Conservation (phyloP, 2,888 invertebrate genomes). For the Drosophila algonquin region DNA sequence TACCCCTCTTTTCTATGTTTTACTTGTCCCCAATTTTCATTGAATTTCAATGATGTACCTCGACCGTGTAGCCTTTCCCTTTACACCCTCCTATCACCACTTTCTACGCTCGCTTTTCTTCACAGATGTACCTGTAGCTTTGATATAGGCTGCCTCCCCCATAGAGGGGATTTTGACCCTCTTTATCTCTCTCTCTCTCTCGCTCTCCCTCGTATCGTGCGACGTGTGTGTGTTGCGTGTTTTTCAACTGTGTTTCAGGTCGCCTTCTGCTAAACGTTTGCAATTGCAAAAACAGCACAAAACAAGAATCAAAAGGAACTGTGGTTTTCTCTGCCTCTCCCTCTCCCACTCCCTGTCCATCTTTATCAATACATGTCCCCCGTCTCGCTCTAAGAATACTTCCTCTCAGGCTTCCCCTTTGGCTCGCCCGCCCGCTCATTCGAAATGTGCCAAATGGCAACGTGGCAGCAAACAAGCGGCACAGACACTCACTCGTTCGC, state of each 20-base stretch:
- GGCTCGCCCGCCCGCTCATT: slow-evolving; percentile 31
- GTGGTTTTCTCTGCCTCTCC: slow-evolving; percentile 5
- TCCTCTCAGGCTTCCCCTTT: slow-evolving; percentile 1
- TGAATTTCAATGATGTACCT: neutral
- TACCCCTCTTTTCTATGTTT: neutral
- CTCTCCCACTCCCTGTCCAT: neutral
- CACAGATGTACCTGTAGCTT: neutral
- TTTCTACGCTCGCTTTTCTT: slow-evolving; percentile 35
- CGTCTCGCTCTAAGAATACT: neutral
- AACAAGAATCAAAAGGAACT: slow-evolving; percentile 13
- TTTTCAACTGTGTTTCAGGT: slow-evolving; percentile 41
- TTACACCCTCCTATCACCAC: slow-evolving; percentile 4
- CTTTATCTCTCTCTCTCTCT: neutral
- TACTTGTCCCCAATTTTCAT: neutral
- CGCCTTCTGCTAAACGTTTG: slow-evolving; percentile 44
- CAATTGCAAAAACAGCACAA: slow-evolving; percentile 45
- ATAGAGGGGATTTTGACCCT: too few species aligned
- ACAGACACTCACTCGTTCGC: slow-evolving; percentile 23
- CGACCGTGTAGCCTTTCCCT: slow-evolving; percentile 5
- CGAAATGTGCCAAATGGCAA: slow-evolving; percentile 48
- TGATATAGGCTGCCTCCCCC: neutral
- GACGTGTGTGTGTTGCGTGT: neutral
- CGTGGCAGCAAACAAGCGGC: slow-evolving; percentile 40
- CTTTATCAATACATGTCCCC: neutral
- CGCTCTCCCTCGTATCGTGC: neutral